These are phyloP conservation scores for Phalacrocorax aristotelis DNA, from an alignment of 2,113 vertebrate species.

Conservation along the genomic window DNA sequence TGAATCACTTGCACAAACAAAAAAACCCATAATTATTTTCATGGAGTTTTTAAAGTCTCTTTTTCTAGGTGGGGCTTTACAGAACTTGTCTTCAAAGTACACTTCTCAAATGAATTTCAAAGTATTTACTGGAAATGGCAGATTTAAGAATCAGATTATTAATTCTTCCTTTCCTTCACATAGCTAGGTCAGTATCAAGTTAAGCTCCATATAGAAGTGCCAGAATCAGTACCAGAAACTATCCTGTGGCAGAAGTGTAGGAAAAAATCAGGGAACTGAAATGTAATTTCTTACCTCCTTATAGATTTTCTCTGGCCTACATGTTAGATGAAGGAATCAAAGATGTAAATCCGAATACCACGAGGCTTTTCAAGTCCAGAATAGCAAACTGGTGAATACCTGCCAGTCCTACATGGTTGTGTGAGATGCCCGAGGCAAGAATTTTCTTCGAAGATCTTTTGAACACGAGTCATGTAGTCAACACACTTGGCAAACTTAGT, in stretches of 20 bases:
- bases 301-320: neutral
- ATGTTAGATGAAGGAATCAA: neutral
- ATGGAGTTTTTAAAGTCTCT: neutral
- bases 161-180: neutral
- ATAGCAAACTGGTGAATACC: neutral
- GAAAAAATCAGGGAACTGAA: neutral
- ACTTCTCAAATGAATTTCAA: neutral
- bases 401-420: neutral
- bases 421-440: neutral
- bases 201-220: neutral
- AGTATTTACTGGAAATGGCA: neutral
- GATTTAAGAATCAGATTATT: neutral
- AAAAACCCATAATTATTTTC: neutral
- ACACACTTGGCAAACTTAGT: neutral
- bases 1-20: neutral
- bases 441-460: neutral
- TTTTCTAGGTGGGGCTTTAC: neutral
- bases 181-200: neutral
- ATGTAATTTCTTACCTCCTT: neutral
- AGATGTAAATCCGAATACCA: neutral
- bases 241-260: neutral
- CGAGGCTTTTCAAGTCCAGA: neutral
- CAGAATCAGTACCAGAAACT: neutral
- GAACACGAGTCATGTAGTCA: neutral
- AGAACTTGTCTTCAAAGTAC: neutral